Conservation (phyloP, 1,140 invertebrate genomes). For the Aradophagus sp. region DNA sequence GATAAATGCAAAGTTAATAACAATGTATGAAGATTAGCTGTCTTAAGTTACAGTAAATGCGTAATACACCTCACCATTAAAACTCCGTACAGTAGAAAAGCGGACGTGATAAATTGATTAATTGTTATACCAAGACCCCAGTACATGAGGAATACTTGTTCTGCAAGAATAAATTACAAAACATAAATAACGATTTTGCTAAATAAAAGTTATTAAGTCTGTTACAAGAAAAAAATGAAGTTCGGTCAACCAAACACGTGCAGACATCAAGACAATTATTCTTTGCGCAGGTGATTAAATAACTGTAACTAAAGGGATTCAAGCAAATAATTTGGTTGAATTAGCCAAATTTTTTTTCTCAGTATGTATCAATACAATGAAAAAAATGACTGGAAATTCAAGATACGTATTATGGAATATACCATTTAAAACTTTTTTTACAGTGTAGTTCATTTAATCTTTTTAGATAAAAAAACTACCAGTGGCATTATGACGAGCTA, state of each 20-base stretch:
- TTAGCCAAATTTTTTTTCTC: no score
- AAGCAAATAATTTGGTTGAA: no score
- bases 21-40: background rate
- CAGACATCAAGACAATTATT: no score
- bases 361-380: no score
- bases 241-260: no score
- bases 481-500: conserved; percentile 72
- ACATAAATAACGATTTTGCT: no score
- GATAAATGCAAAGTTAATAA: conserved; percentile 11
- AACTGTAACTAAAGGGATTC: no score
- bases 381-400: no score
- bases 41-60: background rate
- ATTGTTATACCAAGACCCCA: conserved; percentile 70
- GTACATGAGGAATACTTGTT: conserved; percentile 72
- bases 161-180: conserved; percentile 57
- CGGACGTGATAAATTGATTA: conserved; percentile 71
- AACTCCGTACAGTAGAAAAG: conserved; percentile 72
- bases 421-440: no score
- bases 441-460: background rate
- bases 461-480: conserved; percentile 53
- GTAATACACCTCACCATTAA: conserved; percentile 68
- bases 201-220: background rate
- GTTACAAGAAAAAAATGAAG: background rate
- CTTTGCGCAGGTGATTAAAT: no score
- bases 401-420: no score